Evolutionary conservation across 2,113 vertebrate genomes (phyloP).

Genomic region (Heptranchias perlo): DNA sequence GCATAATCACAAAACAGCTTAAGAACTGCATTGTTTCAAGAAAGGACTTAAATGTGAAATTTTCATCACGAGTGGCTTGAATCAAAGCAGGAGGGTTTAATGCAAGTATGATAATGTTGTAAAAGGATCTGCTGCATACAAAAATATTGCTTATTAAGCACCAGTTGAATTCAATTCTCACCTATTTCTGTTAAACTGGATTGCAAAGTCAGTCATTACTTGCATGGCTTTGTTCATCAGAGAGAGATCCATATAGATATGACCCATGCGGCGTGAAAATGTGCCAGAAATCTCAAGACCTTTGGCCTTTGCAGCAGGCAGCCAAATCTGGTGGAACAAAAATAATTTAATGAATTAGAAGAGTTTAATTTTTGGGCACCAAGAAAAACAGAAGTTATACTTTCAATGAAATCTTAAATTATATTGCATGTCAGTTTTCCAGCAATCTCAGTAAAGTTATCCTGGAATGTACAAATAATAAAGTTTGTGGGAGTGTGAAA

Average conservation of each 20-base stretch:
- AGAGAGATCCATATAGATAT: conserved; percentile 88
- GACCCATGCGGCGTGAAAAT: conserved; percentile 80
- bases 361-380: neutral
- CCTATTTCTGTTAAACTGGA: conserved; percentile 99
- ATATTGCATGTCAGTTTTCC: neutral
- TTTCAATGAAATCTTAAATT: neutral
- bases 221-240: conserved; percentile 94
- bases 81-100: neutral
- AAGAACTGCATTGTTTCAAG: neutral
- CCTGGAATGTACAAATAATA: neutral
- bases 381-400: neutral
- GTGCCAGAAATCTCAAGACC: conserved; percentile 91
- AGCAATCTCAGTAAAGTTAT: neutral
- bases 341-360: neutral
- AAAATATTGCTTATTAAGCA: neutral
- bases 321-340: conserved; percentile 71
- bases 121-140: neutral
- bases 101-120: neutral
- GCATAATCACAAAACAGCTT: neutral
- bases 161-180: conserved; percentile 44
- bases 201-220: conserved; percentile 93
- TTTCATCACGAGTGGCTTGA: neutral
- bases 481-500: neutral
- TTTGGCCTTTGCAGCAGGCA: conserved; percentile 92
- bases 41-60: neutral